Base-by-base conservation (phyloP, 2,113 vertebrate genomes). In the Hippocampus comes region DNA sequence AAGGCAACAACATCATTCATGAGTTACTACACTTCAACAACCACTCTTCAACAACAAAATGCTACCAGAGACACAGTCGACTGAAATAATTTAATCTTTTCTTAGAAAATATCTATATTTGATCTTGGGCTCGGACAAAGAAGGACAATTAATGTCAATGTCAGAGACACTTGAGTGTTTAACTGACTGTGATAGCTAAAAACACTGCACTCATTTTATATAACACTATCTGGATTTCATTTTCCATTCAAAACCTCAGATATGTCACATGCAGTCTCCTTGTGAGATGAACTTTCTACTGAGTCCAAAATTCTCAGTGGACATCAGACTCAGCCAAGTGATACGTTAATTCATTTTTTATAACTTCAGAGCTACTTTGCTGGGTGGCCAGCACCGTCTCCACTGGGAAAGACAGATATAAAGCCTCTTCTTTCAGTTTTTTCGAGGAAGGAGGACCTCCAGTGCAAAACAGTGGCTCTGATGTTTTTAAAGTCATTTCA, bases 351-450 rank as follows among this genome's bases (percentile, higher is more conserved):
- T 82, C 88, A 0, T 74, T 87, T 75, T 94, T 94, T 73, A 91
- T 88, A 59, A 82, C 61, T 0, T 80, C 61, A 0, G 90, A 8
- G 71, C 86, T 0, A 66, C 79, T 91, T 64, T 92, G 92, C 78
- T 93, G 92, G 0, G 91, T 86, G 0, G 90, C 76, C 79, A 95
- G 84, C 42, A 94, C 93, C 0, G 93, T 93, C 83, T 95, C 91
- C 0, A 95, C 92, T 27, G 95, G 94, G 73, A 96, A 95, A 0
- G 94, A 92, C 79, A 96, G 82, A 20, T 93, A 94, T 61, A 93
- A 90, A 68, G 80, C 89, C 17, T 93, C 92, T 78, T 94, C 92
- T 78, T 94, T 95, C 27, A 92, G 85, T 80, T 93, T 95, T 82
- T 96, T 95, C 20, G 93, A 76, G 6, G 81, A 79, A 0, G 88